A percentile compares a stretch with the other conserved stretches of the same genome.
phyloP scores from a whole-genome alignment of 2,113 vertebrate genomes.

The Gadus macrocephalus region DNA sequence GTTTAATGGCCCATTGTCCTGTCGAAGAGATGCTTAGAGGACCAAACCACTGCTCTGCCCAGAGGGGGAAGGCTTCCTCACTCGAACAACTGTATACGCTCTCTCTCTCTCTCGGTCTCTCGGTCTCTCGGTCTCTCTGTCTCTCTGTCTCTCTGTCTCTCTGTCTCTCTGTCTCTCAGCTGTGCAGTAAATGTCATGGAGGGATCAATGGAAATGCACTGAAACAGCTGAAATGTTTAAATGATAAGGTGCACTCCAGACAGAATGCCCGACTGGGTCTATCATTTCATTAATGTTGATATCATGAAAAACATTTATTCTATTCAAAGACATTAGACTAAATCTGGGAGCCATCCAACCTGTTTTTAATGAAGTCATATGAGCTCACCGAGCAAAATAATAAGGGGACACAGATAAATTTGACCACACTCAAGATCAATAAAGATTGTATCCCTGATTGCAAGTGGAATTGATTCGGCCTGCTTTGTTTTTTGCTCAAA shows the following conservation, averaged over 20 bases:
- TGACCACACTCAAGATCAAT: no score
- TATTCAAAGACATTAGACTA: background rate
- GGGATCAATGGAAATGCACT: slow-evolving; percentile 14
- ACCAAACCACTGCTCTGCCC: slow-evolving; percentile 28
- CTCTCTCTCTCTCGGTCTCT: no score
- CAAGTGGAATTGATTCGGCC: no score
- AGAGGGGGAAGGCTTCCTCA: slow-evolving; percentile 27
- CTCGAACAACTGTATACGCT: slow-evolving; percentile 19
- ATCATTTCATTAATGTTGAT: background rate
- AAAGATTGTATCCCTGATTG: no score
- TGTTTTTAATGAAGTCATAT: background rate
- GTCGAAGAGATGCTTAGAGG: slow-evolving; percentile 31
- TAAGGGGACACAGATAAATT: no score
- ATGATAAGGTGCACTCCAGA: background rate
- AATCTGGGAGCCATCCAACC: no score
- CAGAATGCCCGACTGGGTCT: background rate
- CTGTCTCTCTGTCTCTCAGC: background rate
- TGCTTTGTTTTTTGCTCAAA: no score
- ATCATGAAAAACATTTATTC: background rate
- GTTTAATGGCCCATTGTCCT: slow-evolving; percentile 53
- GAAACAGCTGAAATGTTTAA: background rate
- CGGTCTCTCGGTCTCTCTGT: no score
- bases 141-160: no score
- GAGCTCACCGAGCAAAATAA: background rate
- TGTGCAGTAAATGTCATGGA: background rate